phyloP scores from a whole-genome alignment of 1,140 invertebrate species.

The Caerostris darwini region DNA sequence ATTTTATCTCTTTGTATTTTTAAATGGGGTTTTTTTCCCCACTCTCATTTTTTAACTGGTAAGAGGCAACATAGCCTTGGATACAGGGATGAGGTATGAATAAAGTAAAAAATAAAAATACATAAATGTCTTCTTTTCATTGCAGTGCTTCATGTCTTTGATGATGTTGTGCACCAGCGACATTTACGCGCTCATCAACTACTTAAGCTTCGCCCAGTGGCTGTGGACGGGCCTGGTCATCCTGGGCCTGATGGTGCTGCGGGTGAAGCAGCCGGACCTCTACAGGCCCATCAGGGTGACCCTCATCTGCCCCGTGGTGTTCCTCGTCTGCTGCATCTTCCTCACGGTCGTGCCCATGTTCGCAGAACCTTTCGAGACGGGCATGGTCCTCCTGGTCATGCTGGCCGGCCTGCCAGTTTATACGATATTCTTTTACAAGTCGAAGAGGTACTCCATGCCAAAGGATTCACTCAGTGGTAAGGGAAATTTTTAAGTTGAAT shows the following conservation, averaged over 20 bases:
- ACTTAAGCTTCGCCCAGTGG: slow-evolving; percentile 91
- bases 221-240: slow-evolving; percentile 89
- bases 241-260: slow-evolving; percentile 89
- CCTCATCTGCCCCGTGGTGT: slow-evolving; percentile 84
- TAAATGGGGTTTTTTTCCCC: too few species aligned
- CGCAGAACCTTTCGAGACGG: slow-evolving; percentile 82
- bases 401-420: slow-evolving; percentile 84
- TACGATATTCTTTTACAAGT: slow-evolving; percentile 80
- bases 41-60: too few species aligned
- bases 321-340: slow-evolving; percentile 84
- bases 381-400: slow-evolving; percentile 81
- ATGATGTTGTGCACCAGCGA: slow-evolving; percentile 88
- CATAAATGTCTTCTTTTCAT: neutral
- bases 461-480: slow-evolving; percentile 36
- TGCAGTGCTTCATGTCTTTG: slow-evolving; percentile 87
- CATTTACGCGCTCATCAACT: slow-evolving; percentile 89
- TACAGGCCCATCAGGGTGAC: slow-evolving; percentile 89
- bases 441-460: neutral
- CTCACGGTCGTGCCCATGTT: slow-evolving; percentile 84
- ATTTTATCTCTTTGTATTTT: too few species aligned
- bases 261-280: slow-evolving; percentile 88
- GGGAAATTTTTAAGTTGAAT: neutral
- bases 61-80: too few species aligned
- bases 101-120: neutral
- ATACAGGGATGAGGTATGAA: neutral